Conservation (phyloP, 1,140 invertebrate species). For the Daktulosphaira vitifoliae region DNA sequence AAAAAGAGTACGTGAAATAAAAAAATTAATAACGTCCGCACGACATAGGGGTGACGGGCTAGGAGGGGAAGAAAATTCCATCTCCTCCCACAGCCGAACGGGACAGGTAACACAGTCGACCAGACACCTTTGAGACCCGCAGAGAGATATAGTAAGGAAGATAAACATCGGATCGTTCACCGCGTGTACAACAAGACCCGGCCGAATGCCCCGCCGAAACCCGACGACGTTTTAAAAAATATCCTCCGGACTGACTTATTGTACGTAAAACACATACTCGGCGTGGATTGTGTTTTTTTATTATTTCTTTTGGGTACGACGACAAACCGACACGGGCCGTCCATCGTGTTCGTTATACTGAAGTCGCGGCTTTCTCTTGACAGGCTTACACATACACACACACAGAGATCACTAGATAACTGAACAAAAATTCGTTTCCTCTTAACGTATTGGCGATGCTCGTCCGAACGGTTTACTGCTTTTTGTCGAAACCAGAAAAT, state of each 20-base stretch:
- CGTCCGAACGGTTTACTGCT: too few species aligned
- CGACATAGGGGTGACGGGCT: not conserved
- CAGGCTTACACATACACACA: not conserved
- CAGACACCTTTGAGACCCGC: slow-evolving; percentile 14
- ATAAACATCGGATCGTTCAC: slow-evolving; percentile 21
- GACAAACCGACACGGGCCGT: slow-evolving; percentile 23
- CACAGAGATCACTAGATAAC: too few species aligned
- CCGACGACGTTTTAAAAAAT: slow-evolving; percentile 8
- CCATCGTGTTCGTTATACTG: not conserved
- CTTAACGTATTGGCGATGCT: not conserved
- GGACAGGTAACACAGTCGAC: not conserved
- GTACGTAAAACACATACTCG: too few species aligned
- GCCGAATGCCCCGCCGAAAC: not conserved
- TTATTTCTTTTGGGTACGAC: not conserved
- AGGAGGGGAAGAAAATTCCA: not conserved
- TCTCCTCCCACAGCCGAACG: not conserved
- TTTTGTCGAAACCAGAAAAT: not conserved
- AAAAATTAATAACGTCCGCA: slow-evolving; percentile 5
- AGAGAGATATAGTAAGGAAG: not conserved
- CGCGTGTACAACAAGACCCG: not conserved
- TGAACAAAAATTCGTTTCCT: too few species aligned
- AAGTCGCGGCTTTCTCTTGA: too few species aligned
- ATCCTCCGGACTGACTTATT: too few species aligned
- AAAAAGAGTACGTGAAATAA: not conserved
- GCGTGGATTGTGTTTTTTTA: too few species aligned